Base-by-base conservation (phyloP, 2,888 invertebrate genomes). In the Trachelus troglodyta region DNA sequence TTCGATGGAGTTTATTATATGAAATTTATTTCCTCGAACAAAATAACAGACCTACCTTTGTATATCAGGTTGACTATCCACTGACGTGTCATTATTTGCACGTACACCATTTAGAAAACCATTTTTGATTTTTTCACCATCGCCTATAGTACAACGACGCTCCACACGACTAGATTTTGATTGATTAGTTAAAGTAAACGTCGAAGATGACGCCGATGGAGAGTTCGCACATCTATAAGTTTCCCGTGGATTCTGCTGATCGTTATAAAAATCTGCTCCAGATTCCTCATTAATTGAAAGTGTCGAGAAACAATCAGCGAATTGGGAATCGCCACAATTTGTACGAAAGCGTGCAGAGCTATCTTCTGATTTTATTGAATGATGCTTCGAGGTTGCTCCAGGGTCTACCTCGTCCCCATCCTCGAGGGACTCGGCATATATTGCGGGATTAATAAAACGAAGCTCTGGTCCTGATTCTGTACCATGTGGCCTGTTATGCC, bases 371-470 rank as follows among this genome's bases (percentile, higher is more conserved):
- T 81, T 84, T 23, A 76, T 74, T 74, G 74, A 78, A 80, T 83
- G 82, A 75, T 79, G 77, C 68, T 74, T 85, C 77, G 86, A 77
- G 82, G 75, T 85, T 86, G 37, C 81, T 86, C 79, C 87, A 88
- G 76, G 85, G 83, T 69, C 83, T 80, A 34, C 37, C 31, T 11
- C 12, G 83, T 90, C 92, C 69, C 92, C 90, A 1, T 92, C 84
- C 79, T 92, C 92, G 0, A 93, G 90, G 0, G 92, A 92, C 86
- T 94, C 94, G 2, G 94, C 92, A 81, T 93, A 94, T 81, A 94
- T 94, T 11, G 94, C 94, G 0, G 94, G 93, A 87, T 94, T 94
- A 76, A 94, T 93, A 85, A 93, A 94, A 79, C 94, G 85, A 40
- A 86, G 79, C 37, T 87, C 87, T n/a, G 83, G 33, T 11, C 81